Evolutionary conservation across 2,797 vertebrate genomes (phyloP).

Genomic region (Aulostomus chinensis): DNA sequence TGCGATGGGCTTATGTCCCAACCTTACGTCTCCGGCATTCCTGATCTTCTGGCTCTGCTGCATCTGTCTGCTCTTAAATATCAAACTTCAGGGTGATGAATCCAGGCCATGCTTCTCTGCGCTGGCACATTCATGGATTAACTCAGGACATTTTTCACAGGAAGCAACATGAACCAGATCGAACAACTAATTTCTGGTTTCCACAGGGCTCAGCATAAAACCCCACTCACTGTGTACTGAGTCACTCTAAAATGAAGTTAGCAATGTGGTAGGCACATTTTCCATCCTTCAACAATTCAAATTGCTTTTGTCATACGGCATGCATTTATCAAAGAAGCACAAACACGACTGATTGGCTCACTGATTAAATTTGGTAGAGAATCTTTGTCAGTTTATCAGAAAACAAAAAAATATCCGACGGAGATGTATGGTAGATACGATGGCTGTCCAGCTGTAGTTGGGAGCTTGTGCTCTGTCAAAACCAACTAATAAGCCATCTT

Average conservation of each 20-base stretch:
- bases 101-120: too few species aligned
- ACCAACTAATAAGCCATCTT: slow-evolving; percentile 3
- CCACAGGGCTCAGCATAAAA: slow-evolving; percentile 6
- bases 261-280: slow-evolving; percentile 13
- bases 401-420: slow-evolving; percentile 27
- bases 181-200: slow-evolving; percentile 4
- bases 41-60: not conserved
- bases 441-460: slow-evolving; percentile 40
- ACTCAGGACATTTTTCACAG: too few species aligned
- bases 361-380: slow-evolving; percentile 17
- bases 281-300: slow-evolving; percentile 21
- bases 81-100: too few species aligned
- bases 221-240: not conserved
- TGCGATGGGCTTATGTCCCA: not conserved
- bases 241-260: slow-evolving; percentile 10
- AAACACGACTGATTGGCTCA: not conserved
- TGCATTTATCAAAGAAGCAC: slow-evolving; percentile 16
- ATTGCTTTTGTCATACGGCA: slow-evolving; percentile 27
- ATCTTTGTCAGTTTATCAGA: slow-evolving; percentile 28
- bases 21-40: slow-evolving; percentile 13
- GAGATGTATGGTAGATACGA: slow-evolving; percentile 19
- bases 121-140: too few species aligned
- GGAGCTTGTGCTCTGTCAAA: slow-evolving; percentile 54
- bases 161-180: not conserved
- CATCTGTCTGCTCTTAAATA: not conserved